These are phyloP conservation scores for Cheilinus undulatus DNA, from an alignment of 2,113 vertebrate species.

Conservation along the genomic window DNA sequence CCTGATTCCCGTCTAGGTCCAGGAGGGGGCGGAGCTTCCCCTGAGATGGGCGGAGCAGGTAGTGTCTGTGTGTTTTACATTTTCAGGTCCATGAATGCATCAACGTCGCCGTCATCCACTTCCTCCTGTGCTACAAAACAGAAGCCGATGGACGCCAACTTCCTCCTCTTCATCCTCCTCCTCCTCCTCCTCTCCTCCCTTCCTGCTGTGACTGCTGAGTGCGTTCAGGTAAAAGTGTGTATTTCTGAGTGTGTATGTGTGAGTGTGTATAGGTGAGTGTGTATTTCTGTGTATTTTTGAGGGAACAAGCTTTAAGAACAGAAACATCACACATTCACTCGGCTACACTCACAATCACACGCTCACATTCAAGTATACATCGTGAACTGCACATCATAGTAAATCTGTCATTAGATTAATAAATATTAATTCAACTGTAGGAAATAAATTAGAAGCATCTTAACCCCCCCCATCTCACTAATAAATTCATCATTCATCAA, in stretches of 20 bases:
- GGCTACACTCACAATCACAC: constrained; percentile 53
- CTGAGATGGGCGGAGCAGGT: constrained; percentile 71
- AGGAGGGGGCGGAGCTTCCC: constrained; percentile 61
- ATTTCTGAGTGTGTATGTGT: neutral
- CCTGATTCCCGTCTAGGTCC: constrained; percentile 30
- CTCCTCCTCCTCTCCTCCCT: constrained; percentile 11
- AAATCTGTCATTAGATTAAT: constrained; percentile 57
- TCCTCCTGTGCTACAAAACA: constrained; percentile 53
- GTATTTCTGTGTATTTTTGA: constrained; percentile 9
- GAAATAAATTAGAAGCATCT: constrained; percentile 67
- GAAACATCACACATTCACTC: constrained; percentile 39
- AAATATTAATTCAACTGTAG: constrained; percentile 69
- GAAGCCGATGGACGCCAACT: neutral
- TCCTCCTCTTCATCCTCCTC: constrained; percentile 16
- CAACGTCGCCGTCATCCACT: constrained; percentile 10
- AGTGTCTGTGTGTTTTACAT: constrained; percentile 43
- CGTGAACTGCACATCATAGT: constrained; percentile 31
- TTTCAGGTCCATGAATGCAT: constrained; percentile 26
- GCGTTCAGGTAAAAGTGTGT: constrained; percentile 33
- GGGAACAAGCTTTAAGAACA: constrained; percentile 56
- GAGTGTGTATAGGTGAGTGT: neutral
- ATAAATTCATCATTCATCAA: neutral
- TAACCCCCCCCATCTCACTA: neutral
- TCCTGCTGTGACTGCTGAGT: constrained; percentile 36
- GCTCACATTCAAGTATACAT: constrained; percentile 72